Base-by-base conservation (phyloP, 2,113 vertebrate genomes). In the Myrmecophaga tridactyla region DNA sequence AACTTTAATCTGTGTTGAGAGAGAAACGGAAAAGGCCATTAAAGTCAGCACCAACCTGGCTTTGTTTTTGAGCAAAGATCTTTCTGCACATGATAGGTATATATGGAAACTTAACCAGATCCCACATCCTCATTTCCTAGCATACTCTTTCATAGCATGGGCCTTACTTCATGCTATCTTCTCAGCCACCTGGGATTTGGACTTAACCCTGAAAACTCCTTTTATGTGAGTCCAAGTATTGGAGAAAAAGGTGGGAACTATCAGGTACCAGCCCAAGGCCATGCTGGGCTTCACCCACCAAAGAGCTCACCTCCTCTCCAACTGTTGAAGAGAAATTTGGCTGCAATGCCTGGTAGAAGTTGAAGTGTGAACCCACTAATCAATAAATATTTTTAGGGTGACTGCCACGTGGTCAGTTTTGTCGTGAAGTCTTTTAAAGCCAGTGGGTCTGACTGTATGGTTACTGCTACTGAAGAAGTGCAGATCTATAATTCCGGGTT, bases 1-100 rank as follows among this genome's bases (percentile, higher is more conserved):
- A 96, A 96, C 95, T 96, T 92, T 89, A 81, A 94, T 97, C 85
- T 97, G 73, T 97, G 86, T 63, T 18, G 6, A 67, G 96, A 92
- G 86, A 97, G 97, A 94, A 97, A 62, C 82, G 41, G 90, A 86
- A 96, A 34, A 65, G 95, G 90, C 63, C 60, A 9, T 91, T 88
- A 85, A 89, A 58, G 89, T 73, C 53, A 77, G 88, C 69, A 65
- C 51, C 53, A 58, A 73, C 80, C 92, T 93, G 91, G 90, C 82
- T 94, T 80, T 95, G 90, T 82, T 92, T 90, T 31, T 63, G 36
- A 67, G 72, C 39, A 43, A 76, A 88, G 29, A 6, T 69, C 2
- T 1, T 81, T 43, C 36, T 29, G 18, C 0, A 18, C 9, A 69
- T 58, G 41, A 36, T 41, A 62, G 53, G 86, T 29, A 81, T 60